Conservation (phyloP, 2,113 vertebrate species). For the Odobenus rosmarus region DNA sequence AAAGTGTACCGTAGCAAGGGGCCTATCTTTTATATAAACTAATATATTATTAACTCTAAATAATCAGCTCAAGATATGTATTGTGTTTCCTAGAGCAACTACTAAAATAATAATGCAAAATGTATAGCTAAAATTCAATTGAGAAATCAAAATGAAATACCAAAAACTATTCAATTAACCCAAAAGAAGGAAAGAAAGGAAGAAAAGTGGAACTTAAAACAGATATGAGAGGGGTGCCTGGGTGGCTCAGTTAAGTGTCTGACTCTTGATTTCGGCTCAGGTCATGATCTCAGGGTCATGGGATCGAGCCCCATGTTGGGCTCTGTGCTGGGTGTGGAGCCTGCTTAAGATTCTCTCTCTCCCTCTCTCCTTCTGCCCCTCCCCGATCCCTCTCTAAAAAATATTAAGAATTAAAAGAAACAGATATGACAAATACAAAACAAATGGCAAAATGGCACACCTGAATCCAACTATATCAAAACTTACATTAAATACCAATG, state of each 20-base stretch:
- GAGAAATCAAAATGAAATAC: constrained; percentile 32
- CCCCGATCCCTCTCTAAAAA: too few species aligned
- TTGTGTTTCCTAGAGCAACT: not conserved
- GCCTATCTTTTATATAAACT: not conserved
- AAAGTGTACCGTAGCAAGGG: not conserved
- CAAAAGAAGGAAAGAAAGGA: constrained; percentile 16
- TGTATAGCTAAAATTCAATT: not conserved
- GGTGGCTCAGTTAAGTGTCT: not conserved
- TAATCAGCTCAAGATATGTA: not conserved
- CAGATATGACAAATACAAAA: not conserved
- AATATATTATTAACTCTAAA: not conserved
- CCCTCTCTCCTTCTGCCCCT: too few species aligned
- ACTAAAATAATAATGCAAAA: not conserved
- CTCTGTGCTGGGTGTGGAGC: not conserved
- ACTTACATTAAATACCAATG: not conserved
- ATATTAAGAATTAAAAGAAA: not conserved
- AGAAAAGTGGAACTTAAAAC: not conserved
- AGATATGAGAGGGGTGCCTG: not conserved
- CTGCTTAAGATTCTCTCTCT: not conserved
- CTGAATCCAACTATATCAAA: not conserved
- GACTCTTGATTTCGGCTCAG: not conserved
- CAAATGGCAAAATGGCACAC: not conserved
- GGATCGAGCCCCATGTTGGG: not conserved
- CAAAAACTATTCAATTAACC: not conserved
- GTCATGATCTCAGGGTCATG: not conserved